Conservation (phyloP, 1,140 invertebrate genomes). For the Camponotus floridanus region DNA sequence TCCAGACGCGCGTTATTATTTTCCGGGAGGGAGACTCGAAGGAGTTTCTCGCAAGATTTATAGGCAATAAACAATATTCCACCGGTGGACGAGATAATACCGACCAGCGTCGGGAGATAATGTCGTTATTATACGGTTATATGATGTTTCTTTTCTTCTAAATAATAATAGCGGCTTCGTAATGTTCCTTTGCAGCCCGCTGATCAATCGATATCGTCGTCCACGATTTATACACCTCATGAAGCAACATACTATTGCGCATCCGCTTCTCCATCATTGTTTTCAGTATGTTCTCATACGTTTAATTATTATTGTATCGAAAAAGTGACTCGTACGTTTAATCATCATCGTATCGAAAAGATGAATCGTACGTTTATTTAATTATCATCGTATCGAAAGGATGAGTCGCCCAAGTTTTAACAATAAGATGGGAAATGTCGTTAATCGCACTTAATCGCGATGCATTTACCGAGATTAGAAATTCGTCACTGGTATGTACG, state of each 20-base stretch:
- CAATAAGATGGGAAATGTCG: neutral
- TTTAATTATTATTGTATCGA: slow-evolving; percentile 35
- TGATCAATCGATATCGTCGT: slow-evolving; percentile 19
- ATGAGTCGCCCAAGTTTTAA: neutral
- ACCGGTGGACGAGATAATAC: slow-evolving; percentile 2
- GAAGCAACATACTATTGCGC: slow-evolving; percentile 4
- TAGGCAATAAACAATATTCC: slow-evolving; percentile 44
- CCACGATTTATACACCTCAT: neutral
- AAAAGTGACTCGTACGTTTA: slow-evolving; percentile 1
- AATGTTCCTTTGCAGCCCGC: slow-evolving; percentile 10
- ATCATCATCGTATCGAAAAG: slow-evolving; percentile 29
- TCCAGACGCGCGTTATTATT: slow-evolving; percentile 50
- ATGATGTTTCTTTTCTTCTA: neutral
- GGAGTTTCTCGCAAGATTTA: slow-evolving; percentile 32
- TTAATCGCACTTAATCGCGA: neutral
- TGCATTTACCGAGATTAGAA: neutral
- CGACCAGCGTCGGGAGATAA: slow-evolving; percentile 16
- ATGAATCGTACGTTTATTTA: slow-evolving; percentile 21
- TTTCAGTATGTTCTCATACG: neutral
- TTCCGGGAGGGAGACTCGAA: neutral
- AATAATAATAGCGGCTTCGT: neutral
- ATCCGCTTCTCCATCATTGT: neutral
- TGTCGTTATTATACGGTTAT: slow-evolving; percentile 22
- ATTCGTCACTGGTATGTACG: slow-evolving; percentile 5
- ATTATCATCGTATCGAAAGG: slow-evolving; percentile 17